phyloP scores from a whole-genome alignment of 2,113 vertebrate species.

The Thymallus thymallus region DNA sequence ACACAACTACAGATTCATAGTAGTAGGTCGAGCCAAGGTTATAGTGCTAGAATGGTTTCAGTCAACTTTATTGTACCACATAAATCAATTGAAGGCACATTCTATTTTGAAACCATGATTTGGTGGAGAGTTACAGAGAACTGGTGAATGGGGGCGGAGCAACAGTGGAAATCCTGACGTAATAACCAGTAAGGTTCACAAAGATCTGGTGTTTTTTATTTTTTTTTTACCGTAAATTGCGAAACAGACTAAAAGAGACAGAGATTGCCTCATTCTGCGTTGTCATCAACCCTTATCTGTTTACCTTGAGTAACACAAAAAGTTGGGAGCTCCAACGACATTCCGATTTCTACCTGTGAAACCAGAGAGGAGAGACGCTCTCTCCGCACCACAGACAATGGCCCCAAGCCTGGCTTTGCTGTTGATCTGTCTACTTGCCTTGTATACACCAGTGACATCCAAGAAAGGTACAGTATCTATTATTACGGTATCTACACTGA shows the following conservation, averaged over 20 bases:
- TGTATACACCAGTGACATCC: conserved; percentile 15
- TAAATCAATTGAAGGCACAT: too few species aligned
- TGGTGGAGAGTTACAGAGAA: neutral
- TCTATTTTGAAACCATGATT: too few species aligned
- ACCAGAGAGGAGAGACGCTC: conserved; percentile 4
- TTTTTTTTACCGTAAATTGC: neutral
- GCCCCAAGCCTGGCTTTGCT: conserved; percentile 12
- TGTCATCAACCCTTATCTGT: conserved; percentile 44
- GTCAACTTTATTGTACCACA: too few species aligned
- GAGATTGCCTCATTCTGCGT: conserved; percentile 18
- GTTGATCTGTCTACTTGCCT: conserved; percentile 38
- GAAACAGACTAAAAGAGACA: neutral
- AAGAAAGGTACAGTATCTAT: conserved; percentile 2
- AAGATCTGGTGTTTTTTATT: neutral
- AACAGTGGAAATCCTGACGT: too few species aligned
- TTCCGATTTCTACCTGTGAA: conserved; percentile 1
- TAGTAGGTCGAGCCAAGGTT: too few species aligned
- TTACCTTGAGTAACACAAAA: conserved; percentile 44
- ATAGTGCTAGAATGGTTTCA: too few species aligned
- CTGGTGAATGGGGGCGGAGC: neutral
- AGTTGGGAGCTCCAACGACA: conserved; percentile 17
- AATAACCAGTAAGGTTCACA: neutral
- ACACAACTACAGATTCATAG: too few species aligned
- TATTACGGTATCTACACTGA: too few species aligned
- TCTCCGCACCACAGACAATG: conserved; percentile 41